Evolutionary conservation across 1,140 invertebrate species (phyloP), one percentile per base, ranked within the genome.

Genomic region (Cephus cinctus): DNA sequence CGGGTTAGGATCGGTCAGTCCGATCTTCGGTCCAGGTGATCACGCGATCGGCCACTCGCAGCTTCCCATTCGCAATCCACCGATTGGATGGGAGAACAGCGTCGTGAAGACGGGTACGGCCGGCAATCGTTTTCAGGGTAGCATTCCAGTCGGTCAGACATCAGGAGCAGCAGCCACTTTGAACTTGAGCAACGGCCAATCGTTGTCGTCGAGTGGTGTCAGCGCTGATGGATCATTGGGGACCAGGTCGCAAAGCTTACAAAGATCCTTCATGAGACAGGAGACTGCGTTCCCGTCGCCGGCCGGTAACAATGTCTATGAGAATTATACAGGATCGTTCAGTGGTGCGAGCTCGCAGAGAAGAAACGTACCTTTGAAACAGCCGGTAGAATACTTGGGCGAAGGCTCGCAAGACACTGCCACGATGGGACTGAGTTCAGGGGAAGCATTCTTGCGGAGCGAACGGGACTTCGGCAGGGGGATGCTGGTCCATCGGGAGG

Each of bases 31-130:
- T 6, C 15, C 34, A 1, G 14, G n/a, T n/a, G 9, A 36, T 6
- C 15, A 6, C 34, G 14, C 8, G 14, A 31, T 22, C 6, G 16
- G 44, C 2, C 18, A 32, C 35, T 49, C 52, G 27, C 43, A 42
- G 4, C 48, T 50, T n/a, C 5, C 53, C 23, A 52, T 54, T 5
- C 55, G 56, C 34, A 31, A 39, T 0, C 57, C 49, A 0, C 61
- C 57, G 1, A 15, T 23, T 2, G 61, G 60, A 19, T 64, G 61
- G 61, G 60, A 63, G 27, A 64, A 16, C 9, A 27, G 25, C 6
- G 25, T 27, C 25, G 6, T n/a, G n/a, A n/a, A 8, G 25, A 27
- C 25, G 6, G 25, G 25, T 27, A 27, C 25, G 6, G n/a, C 6
- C n/a, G 25, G 25, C 25, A 27, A 27, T 27, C n/a, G 25, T 27